Evolutionary conservation across 2,888 invertebrate genomes (phyloP).

Genomic region (Pasiphila rectangulata): DNA sequence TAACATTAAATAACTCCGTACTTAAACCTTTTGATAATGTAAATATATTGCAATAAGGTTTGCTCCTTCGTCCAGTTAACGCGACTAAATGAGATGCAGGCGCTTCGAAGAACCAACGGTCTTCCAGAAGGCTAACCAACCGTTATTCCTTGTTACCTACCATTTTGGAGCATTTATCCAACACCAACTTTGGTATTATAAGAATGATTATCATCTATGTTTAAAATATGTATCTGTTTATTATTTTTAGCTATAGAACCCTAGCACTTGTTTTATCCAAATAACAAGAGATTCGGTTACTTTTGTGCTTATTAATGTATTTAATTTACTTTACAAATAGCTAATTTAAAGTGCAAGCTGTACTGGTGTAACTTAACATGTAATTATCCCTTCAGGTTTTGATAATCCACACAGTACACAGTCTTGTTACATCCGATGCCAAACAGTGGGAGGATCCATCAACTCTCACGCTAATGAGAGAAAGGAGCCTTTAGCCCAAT

Average conservation of each 20-base stretch:
- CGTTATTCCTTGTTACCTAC: constrained; percentile 12
- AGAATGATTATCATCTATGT: too few species aligned
- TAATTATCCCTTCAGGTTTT: background rate
- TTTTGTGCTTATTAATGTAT: too few species aligned
- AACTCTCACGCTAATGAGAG: constrained; percentile 24
- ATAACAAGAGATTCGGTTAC: too few species aligned
- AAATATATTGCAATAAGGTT: background rate
- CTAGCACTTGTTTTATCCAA: too few species aligned
- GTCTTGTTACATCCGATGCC: background rate
- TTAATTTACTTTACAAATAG: too few species aligned
- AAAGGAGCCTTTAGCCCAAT: constrained; percentile 19
- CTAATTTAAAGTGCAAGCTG: too few species aligned
- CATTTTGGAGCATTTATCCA: constrained; percentile 5
- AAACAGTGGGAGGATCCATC: constrained; percentile 14
- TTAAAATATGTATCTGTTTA: too few species aligned
- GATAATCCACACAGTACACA: background rate
- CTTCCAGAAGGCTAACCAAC: constrained; percentile 9
- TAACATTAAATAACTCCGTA: too few species aligned
- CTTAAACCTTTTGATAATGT: background rate
- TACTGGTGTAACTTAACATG: too few species aligned
- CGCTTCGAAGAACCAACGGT: constrained; percentile 16
- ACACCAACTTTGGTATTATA: too few species aligned
- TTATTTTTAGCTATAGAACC: too few species aligned
- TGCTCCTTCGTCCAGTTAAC: background rate
- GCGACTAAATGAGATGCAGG: constrained; percentile 16